phyloP scores from a whole-genome alignment of 2,888 invertebrate genomes.

The Drosophila paracracens region DNA sequence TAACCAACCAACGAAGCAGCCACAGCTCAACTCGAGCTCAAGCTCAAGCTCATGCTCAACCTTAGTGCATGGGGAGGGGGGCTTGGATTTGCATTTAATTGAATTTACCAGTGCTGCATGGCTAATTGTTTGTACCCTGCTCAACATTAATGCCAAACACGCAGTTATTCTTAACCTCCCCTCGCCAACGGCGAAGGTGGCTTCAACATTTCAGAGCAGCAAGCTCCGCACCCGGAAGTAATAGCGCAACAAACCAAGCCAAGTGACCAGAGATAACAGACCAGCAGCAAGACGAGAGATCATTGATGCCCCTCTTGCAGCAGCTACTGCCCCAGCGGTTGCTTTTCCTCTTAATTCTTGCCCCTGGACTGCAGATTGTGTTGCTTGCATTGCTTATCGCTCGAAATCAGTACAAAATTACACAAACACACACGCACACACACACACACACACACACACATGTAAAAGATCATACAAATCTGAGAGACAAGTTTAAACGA shows the following conservation, averaged over 20 bases:
- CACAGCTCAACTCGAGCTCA: slow-evolving; percentile 10
- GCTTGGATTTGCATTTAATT: slow-evolving; percentile 64
- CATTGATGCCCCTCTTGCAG: slow-evolving; percentile 22
- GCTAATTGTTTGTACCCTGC: slow-evolving; percentile 29
- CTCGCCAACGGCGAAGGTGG: slow-evolving; percentile 3
- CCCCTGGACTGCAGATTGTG: not conserved
- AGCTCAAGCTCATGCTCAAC: slow-evolving; percentile 4
- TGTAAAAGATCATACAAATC: not conserved
- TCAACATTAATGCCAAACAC: slow-evolving; percentile 37
- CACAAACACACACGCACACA: too few species aligned
- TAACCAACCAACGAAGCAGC: slow-evolving; percentile 48
- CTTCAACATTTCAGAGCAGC: not conserved
- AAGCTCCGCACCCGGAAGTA: slow-evolving; percentile 55
- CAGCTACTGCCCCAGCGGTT: not conserved
- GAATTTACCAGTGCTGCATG: slow-evolving; percentile 69
- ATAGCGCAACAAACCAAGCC: slow-evolving; percentile 42
- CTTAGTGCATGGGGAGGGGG: not conserved
- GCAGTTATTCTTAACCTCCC: slow-evolving; percentile 17
- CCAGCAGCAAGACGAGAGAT: slow-evolving; percentile 40
- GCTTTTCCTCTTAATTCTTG: not conserved
- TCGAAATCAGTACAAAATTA: too few species aligned
- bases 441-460: not conserved
- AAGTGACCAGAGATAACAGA: slow-evolving; percentile 42
- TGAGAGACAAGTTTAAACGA: not conserved
- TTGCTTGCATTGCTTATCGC: not conserved